Evolutionary conservation across 2,113 vertebrate species (phyloP).

Genomic region (Polyodon spathula): DNA sequence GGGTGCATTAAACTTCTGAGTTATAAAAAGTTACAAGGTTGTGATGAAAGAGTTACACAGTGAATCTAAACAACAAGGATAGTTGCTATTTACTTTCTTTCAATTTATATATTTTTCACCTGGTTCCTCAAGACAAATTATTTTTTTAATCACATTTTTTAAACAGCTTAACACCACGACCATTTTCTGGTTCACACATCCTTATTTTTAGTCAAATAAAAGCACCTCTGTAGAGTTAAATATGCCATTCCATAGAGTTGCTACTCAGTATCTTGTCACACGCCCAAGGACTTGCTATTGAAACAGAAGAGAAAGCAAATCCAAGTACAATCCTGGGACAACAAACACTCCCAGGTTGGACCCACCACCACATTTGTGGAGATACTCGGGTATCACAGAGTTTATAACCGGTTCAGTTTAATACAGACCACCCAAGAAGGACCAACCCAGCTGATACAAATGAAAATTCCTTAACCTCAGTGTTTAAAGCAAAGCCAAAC

Average conservation of each 20-base stretch:
- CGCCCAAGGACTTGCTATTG: background rate
- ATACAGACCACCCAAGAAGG: conserved; percentile 23
- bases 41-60: too few relatives aligned
- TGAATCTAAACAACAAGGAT: too few relatives aligned
- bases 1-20: too few relatives aligned
- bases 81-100: too few relatives aligned
- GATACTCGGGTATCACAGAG: background rate
- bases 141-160: too few relatives aligned
- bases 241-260: background rate
- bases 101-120: too few relatives aligned
- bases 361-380: background rate
- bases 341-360: background rate
- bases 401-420: background rate
- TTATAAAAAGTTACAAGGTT: too few relatives aligned
- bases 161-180: too few relatives aligned
- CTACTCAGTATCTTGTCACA: background rate
- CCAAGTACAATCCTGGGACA: background rate
- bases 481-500: conserved; percentile 17
- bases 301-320: background rate
- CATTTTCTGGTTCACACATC: too few relatives aligned
- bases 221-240: too few relatives aligned
- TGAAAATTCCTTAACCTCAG: conserved; percentile 18
- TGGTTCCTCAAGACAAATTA: too few relatives aligned
- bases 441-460: conserved; percentile 19
- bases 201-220: too few relatives aligned